These are phyloP conservation scores for Erebia epiphron DNA, from an alignment of 2,888 invertebrate species.

Conservation along the genomic window DNA sequence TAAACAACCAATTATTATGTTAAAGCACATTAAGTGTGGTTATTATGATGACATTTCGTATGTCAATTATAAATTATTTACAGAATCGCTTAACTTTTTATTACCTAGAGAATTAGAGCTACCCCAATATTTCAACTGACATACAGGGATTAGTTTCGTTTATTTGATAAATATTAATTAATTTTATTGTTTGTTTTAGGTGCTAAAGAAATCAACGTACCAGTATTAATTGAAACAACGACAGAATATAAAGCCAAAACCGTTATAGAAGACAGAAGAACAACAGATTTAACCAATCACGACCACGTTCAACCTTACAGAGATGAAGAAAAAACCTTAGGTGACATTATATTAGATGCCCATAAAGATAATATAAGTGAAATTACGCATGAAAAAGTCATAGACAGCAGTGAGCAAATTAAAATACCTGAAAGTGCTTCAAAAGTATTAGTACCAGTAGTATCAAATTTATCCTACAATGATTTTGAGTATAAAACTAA, in stretches of 20 bases:
- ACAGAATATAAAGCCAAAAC: constrained; percentile 36
- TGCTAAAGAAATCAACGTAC: constrained; percentile 55
- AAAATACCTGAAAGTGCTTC: constrained; percentile 66
- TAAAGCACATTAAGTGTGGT: not conserved
- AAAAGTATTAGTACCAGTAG: constrained; percentile 58
- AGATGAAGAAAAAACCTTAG: constrained; percentile 30
- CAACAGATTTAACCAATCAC: constrained; percentile 10
- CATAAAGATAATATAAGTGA: constrained; percentile 26
- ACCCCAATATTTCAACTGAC: no score
- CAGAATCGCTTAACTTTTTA: not conserved
- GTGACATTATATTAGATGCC: constrained; percentile 27
- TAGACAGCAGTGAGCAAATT: constrained; percentile 44
- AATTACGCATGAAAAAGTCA: constrained; percentile 45
- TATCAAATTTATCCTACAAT: constrained; percentile 54
- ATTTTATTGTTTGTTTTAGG: constrained; percentile 56
- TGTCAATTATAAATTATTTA: constrained; percentile 2
- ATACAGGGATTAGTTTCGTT: not conserved
- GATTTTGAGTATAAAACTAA: constrained; percentile 52
- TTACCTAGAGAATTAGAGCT: not conserved
- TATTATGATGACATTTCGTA: not conserved
- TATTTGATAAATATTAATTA: not conserved
- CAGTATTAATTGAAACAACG: constrained; percentile 47
- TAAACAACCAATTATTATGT: constrained; percentile 5
- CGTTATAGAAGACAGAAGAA: constrained; percentile 31
- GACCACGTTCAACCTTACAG: not conserved